Percentiles rank a stretch among this genome's conserved stretches.
These are phyloP conservation scores for Peromyscus californicus DNA, from an alignment of 2,113 vertebrate species.

Conservation along the genomic window DNA sequence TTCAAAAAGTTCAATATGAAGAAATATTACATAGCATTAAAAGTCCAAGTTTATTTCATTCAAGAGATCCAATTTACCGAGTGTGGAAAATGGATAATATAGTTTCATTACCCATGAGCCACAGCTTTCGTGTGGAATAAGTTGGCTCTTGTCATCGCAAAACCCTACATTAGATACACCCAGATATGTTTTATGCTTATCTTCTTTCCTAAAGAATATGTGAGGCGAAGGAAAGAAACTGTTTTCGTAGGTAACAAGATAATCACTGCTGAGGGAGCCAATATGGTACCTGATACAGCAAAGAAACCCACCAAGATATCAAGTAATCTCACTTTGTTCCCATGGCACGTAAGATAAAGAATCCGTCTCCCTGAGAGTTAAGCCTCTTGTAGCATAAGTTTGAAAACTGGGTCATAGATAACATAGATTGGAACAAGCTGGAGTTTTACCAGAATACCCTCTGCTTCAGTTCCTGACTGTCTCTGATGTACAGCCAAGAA, in stretches of 20 bases:
- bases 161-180: neutral
- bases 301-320: neutral
- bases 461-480: neutral
- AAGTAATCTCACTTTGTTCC: neutral
- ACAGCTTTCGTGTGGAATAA: neutral
- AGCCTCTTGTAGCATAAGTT: neutral
- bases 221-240: neutral
- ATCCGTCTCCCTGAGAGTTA: neutral
- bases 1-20: constrained; percentile 9
- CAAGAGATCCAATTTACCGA: neutral
- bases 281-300: neutral
- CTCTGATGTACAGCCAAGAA: neutral
- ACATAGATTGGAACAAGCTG: neutral
- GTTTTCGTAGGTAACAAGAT: neutral
- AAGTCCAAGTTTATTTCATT: constrained; percentile 21
- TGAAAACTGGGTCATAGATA: neutral
- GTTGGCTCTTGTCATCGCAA: neutral
- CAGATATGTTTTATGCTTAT: neutral
- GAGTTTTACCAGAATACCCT: neutral
- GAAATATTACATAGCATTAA: neutral
- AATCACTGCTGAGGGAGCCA: neutral
- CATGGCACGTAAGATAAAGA: neutral
- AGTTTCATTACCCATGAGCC: neutral
- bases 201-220: constrained; percentile 4
- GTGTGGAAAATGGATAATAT: neutral